Base-by-base conservation (phyloP, 2,113 vertebrate species). In the Eubucco bourcierii region DNA sequence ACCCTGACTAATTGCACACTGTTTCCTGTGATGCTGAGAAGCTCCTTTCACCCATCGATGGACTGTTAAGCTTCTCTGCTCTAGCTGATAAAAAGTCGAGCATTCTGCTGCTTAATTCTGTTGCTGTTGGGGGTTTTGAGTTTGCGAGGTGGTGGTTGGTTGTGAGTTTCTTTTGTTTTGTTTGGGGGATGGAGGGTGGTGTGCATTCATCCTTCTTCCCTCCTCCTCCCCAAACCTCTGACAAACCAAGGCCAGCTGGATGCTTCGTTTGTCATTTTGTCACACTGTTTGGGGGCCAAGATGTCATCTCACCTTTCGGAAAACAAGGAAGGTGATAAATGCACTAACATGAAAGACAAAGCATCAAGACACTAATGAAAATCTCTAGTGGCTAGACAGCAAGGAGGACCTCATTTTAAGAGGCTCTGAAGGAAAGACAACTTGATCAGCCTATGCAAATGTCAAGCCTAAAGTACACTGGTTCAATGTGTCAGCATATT, bases 1-100 rank as follows among this genome's bases (percentile, higher is more conserved):
- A 96, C 94, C 89, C 86, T 92, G 71, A 76, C 93, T 97, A 95
- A 95, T 92, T 97, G 66, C 88, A 66, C 81, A 92, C 70, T 84
- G 90, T 91, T 97, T 96, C 94, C 94, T 96, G 89, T 52, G 84
- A 92, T 61, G 66, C 83, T 55, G 33, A 90, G 81, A 78, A 95
- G 75, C 41, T 73, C 64, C 87, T 87, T 96, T 95, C 91, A 95
- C 90, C 56, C 73, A 33, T 64, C 63, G 64, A 68, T 72, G 53
- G 81, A 60, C 90, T 91, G 80, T 83, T 85, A 78, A 81, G 29
- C 58, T 90, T 59, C 61, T 68, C 66, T 66, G 25, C 74, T 90
- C 85, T 67, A 44, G 47, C 77, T 96, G 91, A 90, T 90, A 87
- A 96, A 88, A 88, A 87, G 93, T 29, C 53, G 50, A 60, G 72